Evolutionary conservation across 1,140 invertebrate species (phyloP), one percentile per base, ranked within the genome.

Genomic region (Drosophila persimilis): DNA sequence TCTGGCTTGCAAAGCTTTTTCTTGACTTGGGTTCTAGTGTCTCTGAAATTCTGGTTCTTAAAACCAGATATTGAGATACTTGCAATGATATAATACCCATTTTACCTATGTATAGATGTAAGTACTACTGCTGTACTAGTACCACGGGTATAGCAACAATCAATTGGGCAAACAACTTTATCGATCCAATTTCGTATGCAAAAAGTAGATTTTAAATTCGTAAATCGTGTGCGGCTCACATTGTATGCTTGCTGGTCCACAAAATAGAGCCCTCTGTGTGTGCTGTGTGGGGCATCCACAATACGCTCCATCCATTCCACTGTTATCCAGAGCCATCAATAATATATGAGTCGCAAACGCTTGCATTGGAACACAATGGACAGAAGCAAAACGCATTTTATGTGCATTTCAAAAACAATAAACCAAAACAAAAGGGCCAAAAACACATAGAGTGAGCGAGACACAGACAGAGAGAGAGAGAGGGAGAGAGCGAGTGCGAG

Each of bases 341-440:
- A 76, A 80, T 55, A 80, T 66, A 80, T 65, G 60, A 80, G 72
- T 31, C 58, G 47, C 39, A 76, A 80, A 55, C 52, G 72, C 48
- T 80, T 60, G 71, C 60, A 70, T 59, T 65, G 46, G 43, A 43
- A 9, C 46, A 64, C 58, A 76, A 57, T 48, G 57, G 59, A 45
- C 48, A 60, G 63, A 62, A 26, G 47, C 48, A 57, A 61, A 80
- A 80, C 61, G 72, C 77, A 80, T 80, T 80, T 80, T 76, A 80
- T 80, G 77, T 80, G 77, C 53, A 80, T 80, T 80, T 76, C 58
- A 80, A 80, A 76, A 76, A 80, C 77, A 80, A 80, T 80, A 80
- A 80, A 71, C 58, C 77, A 80, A 80, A 80, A 80, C 77, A 80
- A 80, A 75, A 72, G 77, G 66, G 46, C 60, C 66, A 80, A 75